Conservation (phyloP, 2,113 vertebrate species). For the Notechis scutatus region DNA sequence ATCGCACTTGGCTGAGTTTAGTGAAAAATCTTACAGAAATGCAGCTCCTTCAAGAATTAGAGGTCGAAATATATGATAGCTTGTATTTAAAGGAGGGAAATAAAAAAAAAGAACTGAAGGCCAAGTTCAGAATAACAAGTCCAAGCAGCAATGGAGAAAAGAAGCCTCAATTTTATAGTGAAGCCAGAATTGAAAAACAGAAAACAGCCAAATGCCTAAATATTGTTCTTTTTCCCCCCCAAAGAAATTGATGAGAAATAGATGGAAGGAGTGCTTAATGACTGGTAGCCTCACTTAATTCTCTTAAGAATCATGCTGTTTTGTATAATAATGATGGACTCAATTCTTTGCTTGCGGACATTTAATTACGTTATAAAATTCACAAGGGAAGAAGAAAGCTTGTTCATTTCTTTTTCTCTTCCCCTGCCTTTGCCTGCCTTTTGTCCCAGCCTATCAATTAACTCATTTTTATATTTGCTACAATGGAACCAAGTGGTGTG, state of each 20-base stretch:
- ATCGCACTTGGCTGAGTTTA: not conserved
- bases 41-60: not conserved
- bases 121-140: not conserved
- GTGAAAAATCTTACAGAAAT: not conserved
- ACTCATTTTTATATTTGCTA: not conserved
- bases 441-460: not conserved
- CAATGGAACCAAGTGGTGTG: not conserved
- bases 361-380: not conserved
- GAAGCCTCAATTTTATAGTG: not conserved
- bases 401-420: not conserved
- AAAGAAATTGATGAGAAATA: not conserved
- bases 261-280: not conserved
- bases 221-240: not conserved
- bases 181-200: not conserved
- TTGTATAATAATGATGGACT: not conserved
- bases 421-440: not conserved
- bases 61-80: not conserved
- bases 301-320: not conserved
- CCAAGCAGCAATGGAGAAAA: not conserved
- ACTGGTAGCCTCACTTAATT: not conserved
- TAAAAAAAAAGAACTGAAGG: not conserved
- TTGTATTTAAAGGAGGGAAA: not conserved
- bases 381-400: not conserved
- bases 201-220: not conserved
- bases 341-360: not conserved